Conservation (phyloP, 2,113 vertebrate species). For the Syngnathus typhle region DNA sequence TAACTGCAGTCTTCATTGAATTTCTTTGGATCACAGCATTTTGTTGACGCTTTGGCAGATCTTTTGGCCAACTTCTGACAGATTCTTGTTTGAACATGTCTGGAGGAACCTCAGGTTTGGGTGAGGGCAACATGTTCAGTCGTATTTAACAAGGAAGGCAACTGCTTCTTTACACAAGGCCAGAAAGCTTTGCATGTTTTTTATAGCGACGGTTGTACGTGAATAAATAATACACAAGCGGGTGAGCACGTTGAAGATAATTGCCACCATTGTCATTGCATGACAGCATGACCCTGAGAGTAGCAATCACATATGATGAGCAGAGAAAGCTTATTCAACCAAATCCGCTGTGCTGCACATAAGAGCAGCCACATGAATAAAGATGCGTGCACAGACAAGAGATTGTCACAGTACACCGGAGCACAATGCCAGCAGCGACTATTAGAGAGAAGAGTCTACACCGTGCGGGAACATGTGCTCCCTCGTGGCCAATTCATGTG, state of each 20-base stretch:
- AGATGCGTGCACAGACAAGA: conserved; percentile 4
- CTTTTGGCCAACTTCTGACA: too few relatives aligned
- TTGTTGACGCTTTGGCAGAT: too few relatives aligned
- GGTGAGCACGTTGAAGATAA: not conserved
- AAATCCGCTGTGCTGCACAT: not conserved
- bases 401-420: not conserved
- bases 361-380: conserved; percentile 15
- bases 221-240: not conserved
- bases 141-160: too few relatives aligned
- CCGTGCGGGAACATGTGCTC: conserved; percentile 51
- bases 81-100: too few relatives aligned
- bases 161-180: too few relatives aligned
- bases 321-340: not conserved
- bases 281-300: not conserved
- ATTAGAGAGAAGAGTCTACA: conserved; percentile 28
- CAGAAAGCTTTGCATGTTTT: too few relatives aligned
- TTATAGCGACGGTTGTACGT: not conserved
- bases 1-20: too few relatives aligned
- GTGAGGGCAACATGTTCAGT: too few relatives aligned
- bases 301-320: not conserved
- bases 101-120: too few relatives aligned
- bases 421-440: conserved; percentile 26
- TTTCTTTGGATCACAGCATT: too few relatives aligned
- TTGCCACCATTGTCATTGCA: not conserved
- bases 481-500: conserved; percentile 50